Conservation (phyloP, 2,888 invertebrate genomes). For the Himalopsyche japonica region DNA sequence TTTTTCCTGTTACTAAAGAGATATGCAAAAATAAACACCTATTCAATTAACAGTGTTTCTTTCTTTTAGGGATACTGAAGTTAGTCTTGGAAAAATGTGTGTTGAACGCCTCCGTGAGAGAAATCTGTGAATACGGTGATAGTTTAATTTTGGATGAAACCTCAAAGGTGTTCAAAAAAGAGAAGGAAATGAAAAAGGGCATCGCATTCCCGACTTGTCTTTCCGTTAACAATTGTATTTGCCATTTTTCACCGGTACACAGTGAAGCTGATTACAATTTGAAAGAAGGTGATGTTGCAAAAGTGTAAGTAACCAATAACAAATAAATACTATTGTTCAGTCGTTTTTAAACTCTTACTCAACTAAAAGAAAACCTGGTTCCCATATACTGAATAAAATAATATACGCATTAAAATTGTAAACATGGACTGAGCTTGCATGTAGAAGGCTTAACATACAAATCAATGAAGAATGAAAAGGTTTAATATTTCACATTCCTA, state of each 20-base stretch:
- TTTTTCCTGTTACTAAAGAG: too few relatives aligned
- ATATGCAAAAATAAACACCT: too few relatives aligned
- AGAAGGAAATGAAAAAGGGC: constrained; percentile 97
- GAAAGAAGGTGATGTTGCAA: constrained; percentile 92
- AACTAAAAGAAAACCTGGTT: too few relatives aligned
- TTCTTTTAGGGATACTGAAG: constrained; percentile 77
- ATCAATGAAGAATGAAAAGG: too few relatives aligned
- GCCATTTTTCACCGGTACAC: constrained; percentile 96
- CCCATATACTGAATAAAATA: too few relatives aligned
- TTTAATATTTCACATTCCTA: too few relatives aligned
- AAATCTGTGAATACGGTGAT: constrained; percentile 93
- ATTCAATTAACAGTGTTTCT: neutral
- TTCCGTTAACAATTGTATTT: constrained; percentile 98
- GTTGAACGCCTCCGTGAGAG: constrained; percentile 84
- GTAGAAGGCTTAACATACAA: too few relatives aligned
- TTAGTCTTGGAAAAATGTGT: constrained; percentile 86
- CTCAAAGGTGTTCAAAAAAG: constrained; percentile 95
- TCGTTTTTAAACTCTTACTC: too few relatives aligned
- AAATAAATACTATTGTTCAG: neutral
- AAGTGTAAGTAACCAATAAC: constrained; percentile 75
- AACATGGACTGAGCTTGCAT: too few relatives aligned
- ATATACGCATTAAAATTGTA: too few relatives aligned
- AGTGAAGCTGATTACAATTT: constrained; percentile 87
- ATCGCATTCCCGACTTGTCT: constrained; percentile 99
- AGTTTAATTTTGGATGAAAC: constrained; percentile 86